phyloP scores from a whole-genome alignment of 2,797 vertebrate genomes.

The Corythornis leucogaster region DNA sequence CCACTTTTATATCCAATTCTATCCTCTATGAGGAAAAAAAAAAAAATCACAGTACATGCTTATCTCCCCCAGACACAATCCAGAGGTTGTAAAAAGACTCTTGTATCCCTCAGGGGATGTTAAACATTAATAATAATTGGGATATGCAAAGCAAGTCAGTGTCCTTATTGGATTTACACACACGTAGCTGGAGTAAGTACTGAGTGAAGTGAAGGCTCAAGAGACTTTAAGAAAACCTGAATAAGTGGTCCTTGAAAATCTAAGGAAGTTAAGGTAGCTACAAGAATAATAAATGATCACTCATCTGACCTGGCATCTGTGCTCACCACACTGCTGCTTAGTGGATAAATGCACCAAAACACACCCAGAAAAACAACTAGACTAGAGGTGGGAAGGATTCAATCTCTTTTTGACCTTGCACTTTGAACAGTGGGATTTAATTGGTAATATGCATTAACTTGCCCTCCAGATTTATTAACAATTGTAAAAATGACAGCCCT shows the following conservation, averaged over 20 bases:
- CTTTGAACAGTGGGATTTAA: background rate
- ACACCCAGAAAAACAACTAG: background rate
- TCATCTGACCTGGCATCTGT: background rate
- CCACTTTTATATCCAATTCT: background rate
- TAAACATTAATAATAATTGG: background rate
- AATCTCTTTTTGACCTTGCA: background rate
- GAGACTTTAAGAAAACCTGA: background rate
- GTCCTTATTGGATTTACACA: background rate
- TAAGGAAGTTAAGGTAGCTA: background rate
- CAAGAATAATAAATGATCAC: background rate
- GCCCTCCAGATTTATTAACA: background rate
- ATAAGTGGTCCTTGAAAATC: background rate
- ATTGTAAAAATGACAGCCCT: background rate
- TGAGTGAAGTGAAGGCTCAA: background rate
- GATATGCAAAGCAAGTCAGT: background rate
- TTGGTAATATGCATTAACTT: background rate
- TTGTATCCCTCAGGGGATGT: background rate
- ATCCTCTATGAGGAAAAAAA: background rate
- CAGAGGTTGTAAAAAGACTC: background rate
- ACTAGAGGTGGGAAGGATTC: background rate
- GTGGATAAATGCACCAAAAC: background rate
- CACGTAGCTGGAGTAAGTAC: background rate
- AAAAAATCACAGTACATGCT: background rate
- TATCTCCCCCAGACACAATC: slow-evolving; percentile 5
- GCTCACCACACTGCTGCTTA: background rate